A percentile compares a stretch with the other conserved stretches of the same genome.
Evolutionary conservation across 2,113 vertebrate species (phyloP).

Genomic region (Myxocyprinus asiaticus): DNA sequence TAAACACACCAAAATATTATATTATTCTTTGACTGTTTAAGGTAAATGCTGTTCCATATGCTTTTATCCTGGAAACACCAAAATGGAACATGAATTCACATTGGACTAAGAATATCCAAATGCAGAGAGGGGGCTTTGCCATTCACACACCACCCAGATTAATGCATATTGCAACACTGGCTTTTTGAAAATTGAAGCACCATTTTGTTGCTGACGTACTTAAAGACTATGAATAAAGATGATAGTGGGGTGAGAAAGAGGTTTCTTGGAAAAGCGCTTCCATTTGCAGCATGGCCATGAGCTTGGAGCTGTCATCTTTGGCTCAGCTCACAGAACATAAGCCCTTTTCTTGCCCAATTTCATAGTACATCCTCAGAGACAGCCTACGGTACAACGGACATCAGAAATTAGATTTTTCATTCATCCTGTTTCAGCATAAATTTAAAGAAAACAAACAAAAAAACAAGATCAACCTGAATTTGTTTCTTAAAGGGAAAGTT

Average conservation of each 20-base stretch:
- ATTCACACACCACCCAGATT: too few species aligned
- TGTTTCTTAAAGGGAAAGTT: too few species aligned
- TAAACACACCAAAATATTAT: too few species aligned
- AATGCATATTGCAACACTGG: too few species aligned
- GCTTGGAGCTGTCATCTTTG: conserved; percentile 25
- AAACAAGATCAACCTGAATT: too few species aligned
- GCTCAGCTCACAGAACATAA: conserved; percentile 24
- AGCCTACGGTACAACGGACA: background rate
- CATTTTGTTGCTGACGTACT: conserved; percentile 24
- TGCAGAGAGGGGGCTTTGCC: too few species aligned
- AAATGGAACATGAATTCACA: too few species aligned
- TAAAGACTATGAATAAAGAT: conserved; percentile 14
- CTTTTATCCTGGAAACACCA: too few species aligned
- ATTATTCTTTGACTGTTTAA: too few species aligned
- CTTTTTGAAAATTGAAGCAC: too few species aligned
- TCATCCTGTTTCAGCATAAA: background rate
- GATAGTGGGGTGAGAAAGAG: background rate
- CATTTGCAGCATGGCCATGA: background rate
- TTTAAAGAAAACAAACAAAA: background rate
- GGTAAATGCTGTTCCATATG: too few species aligned
- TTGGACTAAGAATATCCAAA: too few species aligned
- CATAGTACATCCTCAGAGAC: background rate
- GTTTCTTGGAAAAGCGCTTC: background rate
- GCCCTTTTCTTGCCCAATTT: background rate
- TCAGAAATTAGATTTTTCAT: background rate